A percentile compares a stretch with the other conserved stretches of the same genome.
These are phyloP conservation scores for Drosophila macrothrix DNA, from an alignment of 2,888 invertebrate genomes.

Conservation along the genomic window DNA sequence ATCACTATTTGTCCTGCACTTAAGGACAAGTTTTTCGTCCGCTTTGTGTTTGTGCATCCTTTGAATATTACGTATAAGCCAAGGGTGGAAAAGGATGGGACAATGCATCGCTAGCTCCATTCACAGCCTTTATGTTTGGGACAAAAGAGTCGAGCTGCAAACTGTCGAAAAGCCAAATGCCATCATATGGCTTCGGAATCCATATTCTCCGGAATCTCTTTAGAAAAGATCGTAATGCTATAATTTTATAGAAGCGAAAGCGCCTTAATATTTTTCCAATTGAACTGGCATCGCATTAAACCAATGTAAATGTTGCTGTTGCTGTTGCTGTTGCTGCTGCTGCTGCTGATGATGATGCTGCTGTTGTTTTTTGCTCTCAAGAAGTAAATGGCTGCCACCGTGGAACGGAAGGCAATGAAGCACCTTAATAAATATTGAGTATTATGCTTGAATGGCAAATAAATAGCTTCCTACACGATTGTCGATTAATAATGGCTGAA, in stretches of 20 bases:
- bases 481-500: slow-evolving; percentile 57
- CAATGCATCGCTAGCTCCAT: slow-evolving; percentile 35
- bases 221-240: not conserved
- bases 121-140: slow-evolving; percentile 29
- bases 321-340: accelerated
- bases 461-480: slow-evolving; percentile 48
- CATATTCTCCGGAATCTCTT: not conserved
- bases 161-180: slow-evolving; percentile 7
- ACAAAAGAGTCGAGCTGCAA: slow-evolving; percentile 8
- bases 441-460: slow-evolving; percentile 38
- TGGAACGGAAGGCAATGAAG: slow-evolving; percentile 9
- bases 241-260: slow-evolving; percentile 14
- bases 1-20: slow-evolving; percentile 53
- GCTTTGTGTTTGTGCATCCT: slow-evolving; percentile 53
- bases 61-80: slow-evolving; percentile 6
- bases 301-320: slow-evolving; percentile 5
- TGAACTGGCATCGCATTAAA: slow-evolving; percentile 2
- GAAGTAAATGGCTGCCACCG: slow-evolving; percentile 7
- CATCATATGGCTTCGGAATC: not conserved
- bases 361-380: not conserved
- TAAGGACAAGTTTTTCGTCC: slow-evolving; percentile 41
- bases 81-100: slow-evolving; percentile 16
- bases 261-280: slow-evolving; percentile 1
- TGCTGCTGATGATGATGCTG: not conserved
- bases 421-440: slow-evolving; percentile 32